Conservation (phyloP, 1,140 invertebrate genomes). For the Homarus americanus region DNA sequence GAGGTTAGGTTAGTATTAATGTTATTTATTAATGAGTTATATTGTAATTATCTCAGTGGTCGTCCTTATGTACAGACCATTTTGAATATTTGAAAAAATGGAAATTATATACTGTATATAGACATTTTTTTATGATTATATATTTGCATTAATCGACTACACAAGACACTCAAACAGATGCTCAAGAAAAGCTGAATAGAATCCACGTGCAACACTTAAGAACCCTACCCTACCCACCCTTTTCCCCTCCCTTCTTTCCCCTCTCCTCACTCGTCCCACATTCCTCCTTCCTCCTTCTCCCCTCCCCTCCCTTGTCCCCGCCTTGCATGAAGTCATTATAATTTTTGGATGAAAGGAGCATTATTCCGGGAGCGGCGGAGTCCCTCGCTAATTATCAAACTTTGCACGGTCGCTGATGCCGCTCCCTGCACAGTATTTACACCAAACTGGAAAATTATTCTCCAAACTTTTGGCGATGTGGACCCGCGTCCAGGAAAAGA, state of each 20-base stretch:
- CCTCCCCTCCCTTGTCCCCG: not conserved
- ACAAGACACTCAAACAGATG: not conserved
- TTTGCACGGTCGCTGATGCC: not conserved
- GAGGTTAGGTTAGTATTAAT: too few relatives aligned
- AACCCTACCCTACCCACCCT: not conserved
- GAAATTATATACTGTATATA: too few relatives aligned
- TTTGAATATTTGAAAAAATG: too few relatives aligned
- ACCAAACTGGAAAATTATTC: not conserved
- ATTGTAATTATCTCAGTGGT: too few relatives aligned
- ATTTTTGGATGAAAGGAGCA: not conserved
- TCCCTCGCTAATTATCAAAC: not conserved
- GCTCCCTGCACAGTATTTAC: not conserved
- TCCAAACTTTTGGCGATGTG: not conserved
- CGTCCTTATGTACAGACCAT: too few relatives aligned
- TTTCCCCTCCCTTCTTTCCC: not conserved
- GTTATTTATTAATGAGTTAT: too few relatives aligned
- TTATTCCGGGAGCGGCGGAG: not conserved
- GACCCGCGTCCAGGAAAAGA: not conserved
- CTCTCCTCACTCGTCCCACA: too few relatives aligned
- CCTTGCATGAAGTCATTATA: not conserved
- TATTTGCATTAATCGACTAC: too few relatives aligned
- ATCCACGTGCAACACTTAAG: too few relatives aligned
- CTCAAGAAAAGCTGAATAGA: not conserved
- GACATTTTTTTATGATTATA: too few relatives aligned
- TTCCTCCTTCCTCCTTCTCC: too few relatives aligned